These are phyloP conservation scores for Podarcis raffonei DNA, from an alignment of 2,113 vertebrate species.

Conservation along the genomic window DNA sequence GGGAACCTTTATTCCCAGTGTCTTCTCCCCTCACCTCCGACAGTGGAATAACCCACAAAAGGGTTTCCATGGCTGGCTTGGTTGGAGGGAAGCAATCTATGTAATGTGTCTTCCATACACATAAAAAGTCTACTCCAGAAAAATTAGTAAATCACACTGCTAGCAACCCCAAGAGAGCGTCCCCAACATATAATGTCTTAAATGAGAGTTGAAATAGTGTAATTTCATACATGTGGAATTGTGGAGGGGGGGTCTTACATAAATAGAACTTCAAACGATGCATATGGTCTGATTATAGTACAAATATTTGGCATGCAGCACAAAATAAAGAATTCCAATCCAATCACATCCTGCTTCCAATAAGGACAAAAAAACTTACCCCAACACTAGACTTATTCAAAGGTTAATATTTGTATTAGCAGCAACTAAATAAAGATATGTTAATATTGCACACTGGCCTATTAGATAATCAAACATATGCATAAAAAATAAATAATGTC, in stretches of 20 bases:
- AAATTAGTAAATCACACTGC: too few relatives aligned
- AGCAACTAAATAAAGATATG: constrained; percentile 54
- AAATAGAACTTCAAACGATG: constrained; percentile 42
- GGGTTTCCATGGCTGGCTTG: not conserved
- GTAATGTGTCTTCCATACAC: not conserved
- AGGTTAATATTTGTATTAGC: constrained; percentile 47
- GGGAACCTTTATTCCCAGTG: not conserved
- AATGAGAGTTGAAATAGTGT: rapidly evolving
- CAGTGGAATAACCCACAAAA: not conserved
- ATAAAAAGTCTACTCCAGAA: not conserved
- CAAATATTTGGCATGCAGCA: constrained; percentile 25
- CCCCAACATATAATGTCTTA: not conserved
- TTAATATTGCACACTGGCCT: constrained; percentile 63
- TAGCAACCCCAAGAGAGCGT: not conserved
- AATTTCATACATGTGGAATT: not conserved
- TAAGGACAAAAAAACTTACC: not conserved
- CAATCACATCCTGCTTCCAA: constrained; percentile 31
- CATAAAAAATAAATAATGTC: constrained; percentile 62
- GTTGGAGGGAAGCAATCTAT: too few relatives aligned
- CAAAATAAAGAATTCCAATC: not conserved
- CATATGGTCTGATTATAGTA: constrained; percentile 4
- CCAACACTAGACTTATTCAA: constrained; percentile 29
- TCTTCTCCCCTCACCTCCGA: not conserved
- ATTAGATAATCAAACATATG: constrained; percentile 62
- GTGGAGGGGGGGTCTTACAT: not conserved